Conservation (phyloP, 2,797 vertebrate species). For the Pipistrellus nathusii region DNA sequence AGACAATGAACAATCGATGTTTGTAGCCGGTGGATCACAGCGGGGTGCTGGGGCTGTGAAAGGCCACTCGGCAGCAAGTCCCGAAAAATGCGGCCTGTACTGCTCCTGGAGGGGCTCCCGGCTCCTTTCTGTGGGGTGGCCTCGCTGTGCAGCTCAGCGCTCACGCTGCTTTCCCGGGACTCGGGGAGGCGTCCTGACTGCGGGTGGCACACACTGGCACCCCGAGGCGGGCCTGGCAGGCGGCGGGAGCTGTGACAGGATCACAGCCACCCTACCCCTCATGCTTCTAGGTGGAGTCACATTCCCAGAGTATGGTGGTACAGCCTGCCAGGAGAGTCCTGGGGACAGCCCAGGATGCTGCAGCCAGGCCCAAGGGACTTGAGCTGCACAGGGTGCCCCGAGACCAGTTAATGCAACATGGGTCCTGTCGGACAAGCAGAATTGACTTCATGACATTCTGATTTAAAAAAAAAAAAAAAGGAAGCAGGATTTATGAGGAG, state of each 20-base stretch:
- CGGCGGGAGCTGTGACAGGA: constrained; percentile 65
- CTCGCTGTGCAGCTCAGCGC: constrained; percentile 65
- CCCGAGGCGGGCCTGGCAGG: constrained; percentile 63
- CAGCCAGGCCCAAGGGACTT: background rate
- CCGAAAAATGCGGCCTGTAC: constrained; percentile 74
- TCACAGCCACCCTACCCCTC: constrained; percentile 57
- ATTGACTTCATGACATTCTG: background rate
- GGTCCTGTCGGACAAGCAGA: constrained; percentile 21
- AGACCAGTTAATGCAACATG: background rate
- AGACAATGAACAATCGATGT: constrained; percentile 89
- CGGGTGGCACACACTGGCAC: constrained; percentile 61
- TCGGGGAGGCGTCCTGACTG: constrained; percentile 74
- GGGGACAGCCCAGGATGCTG: background rate
- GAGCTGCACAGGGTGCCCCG: background rate
- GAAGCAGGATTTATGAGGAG: constrained; percentile 72
- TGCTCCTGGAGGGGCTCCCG: constrained; percentile 78
- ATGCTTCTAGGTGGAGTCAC: constrained; percentile 80
- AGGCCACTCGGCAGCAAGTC: constrained; percentile 60
- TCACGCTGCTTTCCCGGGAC: constrained; percentile 64
- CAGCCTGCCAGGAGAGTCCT: background rate
- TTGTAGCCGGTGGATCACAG: constrained; percentile 84
- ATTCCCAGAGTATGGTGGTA: background rate
- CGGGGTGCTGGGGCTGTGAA: constrained; percentile 57
- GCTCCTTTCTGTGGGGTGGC: constrained; percentile 72
- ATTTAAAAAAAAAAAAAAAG: constrained; percentile 57